Base-by-base conservation (phyloP, 2,797 vertebrate species). In the Champsocephalus gunnari region DNA sequence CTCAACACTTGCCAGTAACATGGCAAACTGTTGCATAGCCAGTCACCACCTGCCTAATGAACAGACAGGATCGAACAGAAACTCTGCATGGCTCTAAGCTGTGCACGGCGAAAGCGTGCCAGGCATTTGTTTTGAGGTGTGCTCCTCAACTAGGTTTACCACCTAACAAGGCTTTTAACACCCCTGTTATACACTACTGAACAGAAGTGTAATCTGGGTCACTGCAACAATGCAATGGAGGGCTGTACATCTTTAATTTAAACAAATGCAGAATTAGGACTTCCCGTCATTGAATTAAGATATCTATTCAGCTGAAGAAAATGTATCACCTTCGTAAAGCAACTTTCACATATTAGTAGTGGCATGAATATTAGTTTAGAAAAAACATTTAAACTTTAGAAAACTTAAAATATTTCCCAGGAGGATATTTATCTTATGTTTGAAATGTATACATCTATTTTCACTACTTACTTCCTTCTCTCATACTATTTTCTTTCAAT, bases 61-160 rank as follows among this genome's bases (percentile, higher is more conserved):
- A 87, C 85, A 75, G 90, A 68, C 91, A 92, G 88, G 93, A 91
- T 53, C 86, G 61, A 85, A 93, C 93, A 92, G 87, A 85, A 71
- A 86, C 80, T 75, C 41, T 1, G 66, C 79, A 65, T 56, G 62
- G 85, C 84, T 84, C 60, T 63, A 34, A 82, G 69, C 81, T 74
- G 45, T 79, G 73, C 80, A 85, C 74, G 82, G 77, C 45, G 47
- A 34, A 53, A 71, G 59, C 3, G 34, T 77, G 88, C 80, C 84
- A 88, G 81, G 75, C 69, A 60, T 86, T 88, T 85, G 80, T 88
- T 92, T 80, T 72, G 80, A 91, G 82, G 87, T 86, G 81, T 83
- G 78, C 55, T 86, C 79, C 71, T 73, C 66, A 81, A 92, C 84
- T 34, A 38, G 34, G 34, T 38, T 38, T 38, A 38, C 34, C 34